Conservation (phyloP, 2,113 vertebrate genomes). For the Ochotona curzoniae region DNA sequence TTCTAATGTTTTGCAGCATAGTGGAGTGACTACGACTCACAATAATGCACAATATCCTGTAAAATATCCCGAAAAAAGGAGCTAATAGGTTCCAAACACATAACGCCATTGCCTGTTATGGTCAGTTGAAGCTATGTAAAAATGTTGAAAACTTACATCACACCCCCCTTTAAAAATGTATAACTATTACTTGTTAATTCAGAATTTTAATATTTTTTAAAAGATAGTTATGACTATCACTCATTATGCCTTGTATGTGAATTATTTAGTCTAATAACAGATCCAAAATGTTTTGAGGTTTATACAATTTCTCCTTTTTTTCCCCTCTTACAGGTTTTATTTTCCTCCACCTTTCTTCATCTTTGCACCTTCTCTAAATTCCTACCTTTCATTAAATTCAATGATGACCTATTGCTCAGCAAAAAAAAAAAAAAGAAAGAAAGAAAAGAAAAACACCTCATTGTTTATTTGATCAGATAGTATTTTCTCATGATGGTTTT, state of each 20-base stretch:
- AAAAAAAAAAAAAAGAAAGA: not conserved
- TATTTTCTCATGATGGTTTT: not conserved
- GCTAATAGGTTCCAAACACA: too few relatives aligned
- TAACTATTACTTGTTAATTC: too few relatives aligned
- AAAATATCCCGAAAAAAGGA: too few relatives aligned
- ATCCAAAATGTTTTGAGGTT: not conserved
- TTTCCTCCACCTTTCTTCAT: not conserved
- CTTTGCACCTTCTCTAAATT: not conserved
- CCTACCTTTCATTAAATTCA: not conserved
- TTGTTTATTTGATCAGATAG: not conserved
- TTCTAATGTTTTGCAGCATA: too few relatives aligned
- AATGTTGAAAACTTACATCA: too few relatives aligned
- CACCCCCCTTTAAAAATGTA: too few relatives aligned
- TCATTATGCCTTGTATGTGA: not conserved
- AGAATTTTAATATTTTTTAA: too few relatives aligned
- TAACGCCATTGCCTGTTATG: too few relatives aligned
- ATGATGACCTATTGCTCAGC: not conserved
- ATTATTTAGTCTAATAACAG: not conserved
- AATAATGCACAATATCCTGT: too few relatives aligned
- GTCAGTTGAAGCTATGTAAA: too few relatives aligned
- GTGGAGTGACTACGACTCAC: too few relatives aligned
- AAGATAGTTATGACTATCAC: not conserved
- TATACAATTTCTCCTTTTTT: not conserved
- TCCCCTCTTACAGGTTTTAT: not conserved
- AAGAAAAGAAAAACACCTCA: not conserved